These are phyloP conservation scores for Hassar affinis DNA, from an alignment of 2,113 vertebrate genomes.

Conservation along the genomic window DNA sequence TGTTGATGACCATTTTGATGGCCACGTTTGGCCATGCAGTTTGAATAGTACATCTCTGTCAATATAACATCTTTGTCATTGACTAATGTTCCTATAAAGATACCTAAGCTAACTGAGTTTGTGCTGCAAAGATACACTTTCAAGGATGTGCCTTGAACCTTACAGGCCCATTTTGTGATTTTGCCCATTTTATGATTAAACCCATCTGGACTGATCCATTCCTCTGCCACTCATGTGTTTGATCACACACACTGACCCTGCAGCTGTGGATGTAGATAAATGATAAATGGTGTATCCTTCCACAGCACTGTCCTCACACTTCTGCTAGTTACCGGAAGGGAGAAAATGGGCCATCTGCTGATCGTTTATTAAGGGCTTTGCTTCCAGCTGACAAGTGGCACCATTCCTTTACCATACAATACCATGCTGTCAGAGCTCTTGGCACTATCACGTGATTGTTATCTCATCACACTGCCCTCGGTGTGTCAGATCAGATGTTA, in stretches of 20 bases:
- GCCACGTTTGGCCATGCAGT: too few relatives aligned
- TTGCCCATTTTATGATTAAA: neutral
- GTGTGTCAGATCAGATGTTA: conserved; percentile 10
- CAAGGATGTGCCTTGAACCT: neutral
- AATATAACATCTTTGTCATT: neutral
- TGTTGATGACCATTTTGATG: too few relatives aligned
- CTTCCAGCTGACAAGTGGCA: conserved; percentile 29
- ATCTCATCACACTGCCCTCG: conserved; percentile 1
- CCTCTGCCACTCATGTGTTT: conserved; percentile 14
- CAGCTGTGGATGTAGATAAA: conserved; percentile 37
- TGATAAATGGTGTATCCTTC: conserved; percentile 22
- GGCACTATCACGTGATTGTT: neutral
- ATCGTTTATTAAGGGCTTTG: neutral
- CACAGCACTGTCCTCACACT: conserved; percentile 6
- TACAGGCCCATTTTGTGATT: neutral
- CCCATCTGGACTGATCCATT: neutral
- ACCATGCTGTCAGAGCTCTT: neutral
- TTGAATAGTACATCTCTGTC: too few relatives aligned
- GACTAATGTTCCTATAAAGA: neutral
- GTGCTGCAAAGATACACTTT: neutral
- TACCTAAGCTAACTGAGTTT: neutral
- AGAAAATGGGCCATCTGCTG: conserved; percentile 52
- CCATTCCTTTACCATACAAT: neutral
- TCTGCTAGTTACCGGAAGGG: conserved; percentile 2
- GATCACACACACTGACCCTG: conserved; percentile 1